Evolutionary conservation across 2,113 vertebrate species (phyloP).

Genomic region (Tragelaphus strepsiceros): DNA sequence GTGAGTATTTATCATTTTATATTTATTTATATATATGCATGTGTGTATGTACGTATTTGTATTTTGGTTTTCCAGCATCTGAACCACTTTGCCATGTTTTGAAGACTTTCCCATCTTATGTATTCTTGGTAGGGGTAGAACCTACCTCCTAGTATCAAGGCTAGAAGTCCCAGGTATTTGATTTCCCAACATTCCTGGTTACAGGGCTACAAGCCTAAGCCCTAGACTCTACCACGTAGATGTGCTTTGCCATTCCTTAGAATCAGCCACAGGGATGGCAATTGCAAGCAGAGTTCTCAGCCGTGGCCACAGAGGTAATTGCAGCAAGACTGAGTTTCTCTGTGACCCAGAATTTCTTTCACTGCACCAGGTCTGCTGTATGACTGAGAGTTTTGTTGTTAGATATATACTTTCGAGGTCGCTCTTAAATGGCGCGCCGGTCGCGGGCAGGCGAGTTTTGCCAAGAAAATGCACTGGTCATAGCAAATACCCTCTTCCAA

Average conservation of each 20-base stretch:
- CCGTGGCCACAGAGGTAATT: accelerated
- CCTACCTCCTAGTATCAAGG: background rate
- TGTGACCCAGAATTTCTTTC: background rate
- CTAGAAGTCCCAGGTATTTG: background rate
- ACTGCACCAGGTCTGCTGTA: background rate
- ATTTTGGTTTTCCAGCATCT: background rate
- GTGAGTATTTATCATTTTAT: background rate
- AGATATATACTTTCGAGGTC: background rate
- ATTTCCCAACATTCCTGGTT: background rate
- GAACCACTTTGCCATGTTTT: background rate
- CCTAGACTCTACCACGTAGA: background rate
- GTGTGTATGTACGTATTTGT: background rate
- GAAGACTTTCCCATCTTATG: background rate
- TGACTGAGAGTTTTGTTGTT: background rate
- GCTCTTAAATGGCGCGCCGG: no score
- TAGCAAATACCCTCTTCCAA: no score
- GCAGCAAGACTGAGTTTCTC: background rate
- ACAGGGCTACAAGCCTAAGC: background rate
- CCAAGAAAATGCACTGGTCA: no score
- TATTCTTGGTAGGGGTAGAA: background rate
- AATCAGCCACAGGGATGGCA: background rate
- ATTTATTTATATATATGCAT: background rate
- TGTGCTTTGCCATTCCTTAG: background rate
- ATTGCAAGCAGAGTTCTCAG: background rate
- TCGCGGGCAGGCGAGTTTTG: no score